Evolutionary conservation across 2,888 invertebrate genomes (phyloP).

Genomic region (Hedychridium roseum): DNA sequence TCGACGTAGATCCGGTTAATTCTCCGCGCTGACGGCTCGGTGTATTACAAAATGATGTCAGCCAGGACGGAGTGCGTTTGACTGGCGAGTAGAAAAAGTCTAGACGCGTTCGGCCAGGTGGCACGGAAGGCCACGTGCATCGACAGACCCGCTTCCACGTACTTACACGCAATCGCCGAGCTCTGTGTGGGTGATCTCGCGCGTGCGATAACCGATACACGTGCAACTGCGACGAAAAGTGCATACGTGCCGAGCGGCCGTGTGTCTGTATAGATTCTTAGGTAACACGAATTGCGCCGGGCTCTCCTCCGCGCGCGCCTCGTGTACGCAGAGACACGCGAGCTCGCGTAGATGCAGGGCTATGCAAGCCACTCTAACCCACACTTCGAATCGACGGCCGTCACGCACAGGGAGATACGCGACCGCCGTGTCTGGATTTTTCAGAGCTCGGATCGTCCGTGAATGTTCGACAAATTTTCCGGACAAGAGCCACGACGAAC

Average conservation of each 20-base stretch:
- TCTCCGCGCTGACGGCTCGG: too few species aligned
- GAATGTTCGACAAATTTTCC: slow-evolving; percentile 25
- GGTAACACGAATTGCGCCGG: slow-evolving; percentile 48
- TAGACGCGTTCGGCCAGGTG: slow-evolving; percentile 48
- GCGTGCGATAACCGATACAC: slow-evolving; percentile 5
- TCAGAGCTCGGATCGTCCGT: slow-evolving; percentile 38
- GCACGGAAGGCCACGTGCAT: slow-evolving; percentile 37
- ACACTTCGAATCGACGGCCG: too few species aligned
- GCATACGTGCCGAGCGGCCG: neutral
- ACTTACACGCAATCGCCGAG: slow-evolving; percentile 9
- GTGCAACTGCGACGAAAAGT: slow-evolving; percentile 10
- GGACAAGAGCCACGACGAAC: slow-evolving; percentile 22
- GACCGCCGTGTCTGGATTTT: slow-evolving; percentile 30
- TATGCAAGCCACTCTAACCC: too few species aligned
- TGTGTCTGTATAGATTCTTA: slow-evolving; percentile 45
- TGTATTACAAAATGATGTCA: slow-evolving; percentile 10
- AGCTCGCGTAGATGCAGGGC: slow-evolving; percentile 3
- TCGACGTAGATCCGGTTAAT: too few species aligned
- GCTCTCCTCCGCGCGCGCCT: slow-evolving; percentile 19
- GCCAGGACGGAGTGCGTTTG: slow-evolving; percentile 25
- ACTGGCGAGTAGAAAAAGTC: slow-evolving; percentile 34
- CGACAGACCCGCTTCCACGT: slow-evolving; percentile 5
- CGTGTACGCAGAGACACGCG: slow-evolving; percentile 14
- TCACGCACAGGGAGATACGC: too few species aligned
- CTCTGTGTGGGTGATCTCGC: too few species aligned